Conservation (phyloP, 2,113 vertebrate species). For the Gopherus evgoodei region DNA sequence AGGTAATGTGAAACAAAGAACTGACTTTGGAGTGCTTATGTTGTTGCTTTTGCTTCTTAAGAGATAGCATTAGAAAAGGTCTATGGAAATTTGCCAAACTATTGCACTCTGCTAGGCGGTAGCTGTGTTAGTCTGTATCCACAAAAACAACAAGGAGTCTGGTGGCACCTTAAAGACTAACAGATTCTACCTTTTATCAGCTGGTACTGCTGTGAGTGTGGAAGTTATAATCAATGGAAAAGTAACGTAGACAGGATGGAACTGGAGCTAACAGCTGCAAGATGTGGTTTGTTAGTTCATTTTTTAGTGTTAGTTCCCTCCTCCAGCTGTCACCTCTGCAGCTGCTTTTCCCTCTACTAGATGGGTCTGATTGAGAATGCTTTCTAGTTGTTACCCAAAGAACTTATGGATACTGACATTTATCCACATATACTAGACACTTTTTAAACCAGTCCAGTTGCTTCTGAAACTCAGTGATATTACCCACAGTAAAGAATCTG, state of each 20-base stretch:
- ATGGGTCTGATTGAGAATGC: neutral
- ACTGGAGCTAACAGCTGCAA: neutral
- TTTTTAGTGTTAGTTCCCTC: neutral
- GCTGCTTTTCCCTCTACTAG: neutral
- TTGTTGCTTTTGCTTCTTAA: neutral
- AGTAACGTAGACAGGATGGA: neutral
- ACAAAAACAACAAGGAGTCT: too few relatives aligned
- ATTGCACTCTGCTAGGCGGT: neutral
- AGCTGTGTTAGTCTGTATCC: too few relatives aligned
- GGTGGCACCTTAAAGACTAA: too few relatives aligned
- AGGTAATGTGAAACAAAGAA: neutral
- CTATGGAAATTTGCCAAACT: neutral
- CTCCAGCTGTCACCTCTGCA: neutral
- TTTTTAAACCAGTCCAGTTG: neutral
- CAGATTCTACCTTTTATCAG: too few relatives aligned
- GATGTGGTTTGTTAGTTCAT: neutral
- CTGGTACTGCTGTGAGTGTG: neutral
- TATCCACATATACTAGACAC: neutral
- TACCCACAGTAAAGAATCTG: neutral
- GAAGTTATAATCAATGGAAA: rapidly evolving
- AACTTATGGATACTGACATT: neutral
- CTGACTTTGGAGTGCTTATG: neutral
- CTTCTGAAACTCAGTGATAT: neutral
- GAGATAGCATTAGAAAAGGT: neutral
- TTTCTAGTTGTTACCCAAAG: neutral